Percentiles rank a stretch among this genome's conserved stretches.
These are phyloP conservation scores for Amphimedon queenslandica DNA, from an alignment of 37 sponge, comb jelly and placozoan genomes.

Conservation along the genomic window DNA sequence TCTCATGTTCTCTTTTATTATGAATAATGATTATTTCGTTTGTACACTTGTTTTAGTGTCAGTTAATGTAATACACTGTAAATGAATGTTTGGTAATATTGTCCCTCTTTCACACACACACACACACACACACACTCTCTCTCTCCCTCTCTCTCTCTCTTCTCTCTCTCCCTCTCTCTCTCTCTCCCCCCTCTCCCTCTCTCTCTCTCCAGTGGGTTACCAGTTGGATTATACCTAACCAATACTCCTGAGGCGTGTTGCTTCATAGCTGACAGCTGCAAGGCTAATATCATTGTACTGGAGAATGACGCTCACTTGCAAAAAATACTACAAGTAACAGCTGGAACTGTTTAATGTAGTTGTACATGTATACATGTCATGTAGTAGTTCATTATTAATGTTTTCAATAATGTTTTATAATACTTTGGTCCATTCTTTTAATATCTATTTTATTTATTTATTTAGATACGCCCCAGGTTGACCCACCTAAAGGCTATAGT, in stretches of 20 bases:
- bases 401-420: too few relatives aligned
- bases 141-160: neutral
- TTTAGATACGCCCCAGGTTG: slow-evolving; percentile 43
- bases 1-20: too few relatives aligned
- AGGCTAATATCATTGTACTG: slow-evolving; percentile 75
- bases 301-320: slow-evolving; percentile 71
- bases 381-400: too few relatives aligned
- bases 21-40: too few relatives aligned
- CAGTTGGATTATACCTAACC: slow-evolving; percentile 70
- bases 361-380: too few relatives aligned
- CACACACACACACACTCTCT: neutral
- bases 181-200: neutral
- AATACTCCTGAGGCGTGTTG: slow-evolving; percentile 61
- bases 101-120: too few relatives aligned
- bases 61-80: neutral
- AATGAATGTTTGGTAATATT: neutral
- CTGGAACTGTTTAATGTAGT: too few relatives aligned
- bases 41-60: too few relatives aligned
- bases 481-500: slow-evolving; percentile 84
- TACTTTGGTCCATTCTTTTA: too few relatives aligned
- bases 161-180: neutral
- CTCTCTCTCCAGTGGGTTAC: slow-evolving; percentile 38
- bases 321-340: slow-evolving; percentile 71
- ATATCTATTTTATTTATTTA: slow-evolving; percentile 2
- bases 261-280: slow-evolving; percentile 44